These are phyloP conservation scores for Gasteruption jaculator DNA, from an alignment of 2,888 invertebrate genomes.

Conservation along the genomic window DNA sequence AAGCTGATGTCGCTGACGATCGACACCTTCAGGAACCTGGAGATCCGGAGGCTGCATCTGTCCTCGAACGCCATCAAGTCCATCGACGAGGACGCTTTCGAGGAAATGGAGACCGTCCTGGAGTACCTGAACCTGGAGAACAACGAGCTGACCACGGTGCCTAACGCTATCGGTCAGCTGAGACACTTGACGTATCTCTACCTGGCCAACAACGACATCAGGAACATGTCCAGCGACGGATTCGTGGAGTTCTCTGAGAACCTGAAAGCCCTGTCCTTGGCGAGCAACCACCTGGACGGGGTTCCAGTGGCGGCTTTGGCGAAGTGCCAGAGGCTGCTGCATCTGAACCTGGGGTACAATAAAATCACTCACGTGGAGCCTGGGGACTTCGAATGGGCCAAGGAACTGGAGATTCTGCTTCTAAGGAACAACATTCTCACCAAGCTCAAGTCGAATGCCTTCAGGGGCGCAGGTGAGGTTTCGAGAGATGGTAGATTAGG, in stretches of 20 bases:
- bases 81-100: constrained; percentile 69
- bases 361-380: constrained; percentile 73
- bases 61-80: constrained; percentile 71
- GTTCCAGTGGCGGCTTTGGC: constrained; percentile 68
- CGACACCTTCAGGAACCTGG: constrained; percentile 65
- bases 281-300: constrained; percentile 73
- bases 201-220: constrained; percentile 73
- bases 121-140: constrained; percentile 82
- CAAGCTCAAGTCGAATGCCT: constrained; percentile 48
- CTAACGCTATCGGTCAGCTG: constrained; percentile 65
- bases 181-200: constrained; percentile 74
- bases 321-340: constrained; percentile 70
- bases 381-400: constrained; percentile 78
- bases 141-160: constrained; percentile 69
- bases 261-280: constrained; percentile 73
- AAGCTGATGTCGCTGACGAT: constrained; percentile 65
- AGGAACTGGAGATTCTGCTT: constrained; percentile 73
- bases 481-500: no score
- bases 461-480: constrained; percentile 52
- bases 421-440: constrained; percentile 81
- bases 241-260: constrained; percentile 58
- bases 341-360: constrained; percentile 86
- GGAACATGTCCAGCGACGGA: constrained; percentile 62
- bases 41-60: constrained; percentile 72
- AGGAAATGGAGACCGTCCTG: constrained; percentile 67